A percentile compares a stretch with the other conserved stretches of the same genome.
phyloP scores from a whole-genome alignment of 1,140 invertebrate genomes.

The Arctopsyche grandis region DNA sequence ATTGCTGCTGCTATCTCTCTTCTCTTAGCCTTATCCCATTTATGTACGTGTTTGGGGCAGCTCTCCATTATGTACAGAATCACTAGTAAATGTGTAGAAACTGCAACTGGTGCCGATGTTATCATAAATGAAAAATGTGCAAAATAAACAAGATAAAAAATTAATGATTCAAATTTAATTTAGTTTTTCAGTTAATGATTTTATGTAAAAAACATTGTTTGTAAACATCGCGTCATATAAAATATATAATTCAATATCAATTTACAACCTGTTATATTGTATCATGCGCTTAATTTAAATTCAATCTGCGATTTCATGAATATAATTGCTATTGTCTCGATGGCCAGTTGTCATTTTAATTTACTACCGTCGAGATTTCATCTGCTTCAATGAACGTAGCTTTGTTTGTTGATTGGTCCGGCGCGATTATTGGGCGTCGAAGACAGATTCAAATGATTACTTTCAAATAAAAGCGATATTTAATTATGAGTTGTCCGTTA shows the following conservation, averaged over 20 bases:
- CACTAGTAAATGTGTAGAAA: too few relatives aligned
- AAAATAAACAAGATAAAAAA: too few relatives aligned
- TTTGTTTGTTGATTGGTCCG: background rate
- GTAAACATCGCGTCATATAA: background rate
- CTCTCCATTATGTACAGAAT: too few relatives aligned
- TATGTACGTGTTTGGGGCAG: too few relatives aligned
- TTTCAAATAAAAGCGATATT: background rate
- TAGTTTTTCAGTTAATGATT: too few relatives aligned
- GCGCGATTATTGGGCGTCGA: conserved; percentile 14
- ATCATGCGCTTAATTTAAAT: conserved; percentile 21
- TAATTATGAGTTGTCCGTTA: background rate
- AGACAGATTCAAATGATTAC: background rate
- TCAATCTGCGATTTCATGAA: conserved; percentile 21
- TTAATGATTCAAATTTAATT: too few relatives aligned
- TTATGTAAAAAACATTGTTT: background rate
- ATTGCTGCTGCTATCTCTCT: too few relatives aligned
- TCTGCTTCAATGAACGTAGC: background rate
- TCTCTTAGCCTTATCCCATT: too few relatives aligned
- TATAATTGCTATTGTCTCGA: conserved; percentile 25
- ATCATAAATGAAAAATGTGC: too few relatives aligned
- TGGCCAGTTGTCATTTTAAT: conserved; percentile 24
- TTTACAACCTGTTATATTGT: conserved; percentile 5
- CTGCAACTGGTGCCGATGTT: too few relatives aligned
- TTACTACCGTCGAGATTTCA: conserved; percentile 22
- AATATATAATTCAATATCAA: background rate